These are phyloP conservation scores for Herminia tarsipennalis DNA, from an alignment of 2,888 invertebrate genomes.

Conservation along the genomic window DNA sequence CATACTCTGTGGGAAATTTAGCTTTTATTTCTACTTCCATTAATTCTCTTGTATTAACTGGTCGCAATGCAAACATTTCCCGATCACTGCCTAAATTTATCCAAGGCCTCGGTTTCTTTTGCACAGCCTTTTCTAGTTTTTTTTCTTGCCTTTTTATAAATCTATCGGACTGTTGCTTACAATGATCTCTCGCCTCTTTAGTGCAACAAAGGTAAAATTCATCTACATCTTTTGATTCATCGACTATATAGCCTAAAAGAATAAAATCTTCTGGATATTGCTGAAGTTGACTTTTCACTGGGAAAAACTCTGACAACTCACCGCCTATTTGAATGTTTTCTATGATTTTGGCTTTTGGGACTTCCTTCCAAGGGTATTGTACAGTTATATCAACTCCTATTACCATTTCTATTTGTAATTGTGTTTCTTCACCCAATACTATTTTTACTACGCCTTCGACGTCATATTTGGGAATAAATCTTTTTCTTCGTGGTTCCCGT, in stretches of 20 bases:
- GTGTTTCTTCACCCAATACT: slow-evolving; percentile 83
- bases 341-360: slow-evolving; percentile 86
- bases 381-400: slow-evolving; percentile 89
- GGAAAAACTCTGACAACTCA: slow-evolving; percentile 76
- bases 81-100: slow-evolving; percentile 87
- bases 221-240: slow-evolving; percentile 86
- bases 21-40: slow-evolving; percentile 89
- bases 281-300: slow-evolving; percentile 68
- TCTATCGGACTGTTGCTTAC: slow-evolving; percentile 77
- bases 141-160: slow-evolving; percentile 85
- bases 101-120: slow-evolving; percentile 86
- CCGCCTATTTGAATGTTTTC: slow-evolving; percentile 87
- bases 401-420: slow-evolving; percentile 86
- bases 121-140: slow-evolving; percentile 84
- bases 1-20: slow-evolving; percentile 83
- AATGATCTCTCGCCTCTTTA: slow-evolving; percentile 82
- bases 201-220: slow-evolving; percentile 90
- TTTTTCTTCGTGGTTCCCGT: slow-evolving; percentile 64
- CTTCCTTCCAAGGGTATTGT: slow-evolving; percentile 90
- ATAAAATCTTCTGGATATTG: slow-evolving; percentile 73
- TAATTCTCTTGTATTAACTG: slow-evolving; percentile 83
- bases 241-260: slow-evolving; percentile 89
- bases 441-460: slow-evolving; percentile 85
- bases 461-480: slow-evolving; percentile 79
- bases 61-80: slow-evolving; percentile 85